Percentiles rank a stretch among this genome's conserved stretches.
Evolutionary conservation across 2,797 vertebrate genomes (phyloP).

Genomic region (Chrosomus eos): DNA sequence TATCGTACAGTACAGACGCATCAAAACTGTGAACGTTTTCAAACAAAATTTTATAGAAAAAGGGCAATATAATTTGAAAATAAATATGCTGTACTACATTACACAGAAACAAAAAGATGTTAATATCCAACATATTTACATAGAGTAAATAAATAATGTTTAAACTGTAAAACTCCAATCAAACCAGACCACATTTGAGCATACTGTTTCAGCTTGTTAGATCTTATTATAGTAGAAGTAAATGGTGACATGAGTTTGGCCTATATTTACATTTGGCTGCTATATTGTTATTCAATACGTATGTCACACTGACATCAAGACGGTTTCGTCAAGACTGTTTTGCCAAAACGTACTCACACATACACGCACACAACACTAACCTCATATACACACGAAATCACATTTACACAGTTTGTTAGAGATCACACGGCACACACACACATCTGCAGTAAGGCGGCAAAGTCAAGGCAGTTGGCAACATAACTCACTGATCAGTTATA

Average conservation of each 20-base stretch:
- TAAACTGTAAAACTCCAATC: conserved; percentile 71
- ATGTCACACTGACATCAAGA: conserved; percentile 29
- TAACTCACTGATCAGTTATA: conserved; percentile 42
- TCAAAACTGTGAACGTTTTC: conserved; percentile 42
- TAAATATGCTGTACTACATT: conserved; percentile 97
- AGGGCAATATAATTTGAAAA: conserved; percentile 96
- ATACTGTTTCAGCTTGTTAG: conserved; percentile 33
- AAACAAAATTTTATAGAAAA: conserved; percentile 83
- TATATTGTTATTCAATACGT: conserved; percentile 44
- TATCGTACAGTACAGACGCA: conserved; percentile 23
- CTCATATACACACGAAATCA: conserved; percentile 18
- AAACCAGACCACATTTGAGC: conserved; percentile 55
- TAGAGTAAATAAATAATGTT: conserved; percentile 70
- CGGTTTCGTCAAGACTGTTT: neutral
- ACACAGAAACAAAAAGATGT: conserved; percentile 90
- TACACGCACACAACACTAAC: conserved; percentile 16
- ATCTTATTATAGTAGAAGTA: conserved; percentile 32
- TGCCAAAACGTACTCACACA: conserved; percentile 8
- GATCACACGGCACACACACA: conserved; percentile 33
- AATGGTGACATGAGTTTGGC: conserved; percentile 41
- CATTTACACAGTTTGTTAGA: conserved; percentile 24
- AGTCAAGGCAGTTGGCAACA: conserved; percentile 67
- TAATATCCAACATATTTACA: conserved; percentile 81
- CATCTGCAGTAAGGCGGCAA: conserved; percentile 61
- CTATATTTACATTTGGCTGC: conserved; percentile 51